A percentile compares a stretch with the other conserved stretches of the same genome.
These are phyloP conservation scores for Lathamus discolor DNA, from an alignment of 2,113 vertebrate species.

Conservation along the genomic window DNA sequence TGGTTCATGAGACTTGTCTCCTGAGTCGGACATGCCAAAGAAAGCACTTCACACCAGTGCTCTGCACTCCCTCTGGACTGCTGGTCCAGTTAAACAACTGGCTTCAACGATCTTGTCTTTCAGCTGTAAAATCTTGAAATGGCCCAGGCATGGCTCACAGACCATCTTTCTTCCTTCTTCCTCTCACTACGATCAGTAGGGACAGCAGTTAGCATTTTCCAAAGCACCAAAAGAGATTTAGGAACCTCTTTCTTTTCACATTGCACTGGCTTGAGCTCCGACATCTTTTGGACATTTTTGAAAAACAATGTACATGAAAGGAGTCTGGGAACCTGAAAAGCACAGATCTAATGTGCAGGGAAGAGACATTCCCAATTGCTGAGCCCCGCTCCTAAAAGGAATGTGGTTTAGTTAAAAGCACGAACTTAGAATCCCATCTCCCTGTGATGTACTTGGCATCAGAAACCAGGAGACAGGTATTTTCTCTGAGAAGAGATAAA, in stretches of 20 bases:
- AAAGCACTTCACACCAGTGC: neutral
- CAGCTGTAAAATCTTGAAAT: neutral
- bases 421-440: neutral
- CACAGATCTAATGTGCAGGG: neutral
- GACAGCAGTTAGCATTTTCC: neutral
- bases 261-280: neutral
- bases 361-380: neutral
- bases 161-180: neutral
- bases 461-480: neutral
- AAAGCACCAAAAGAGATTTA: neutral
- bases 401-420: neutral
- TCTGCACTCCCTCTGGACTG: neutral
- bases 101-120: neutral
- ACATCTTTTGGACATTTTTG: neutral
- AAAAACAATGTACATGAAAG: neutral
- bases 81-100: neutral
- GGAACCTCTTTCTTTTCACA: neutral
- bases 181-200: neutral
- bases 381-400: neutral
- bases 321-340: neutral
- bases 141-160: neutral
- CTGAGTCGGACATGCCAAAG: neutral
- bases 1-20: neutral
- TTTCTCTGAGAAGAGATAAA: neutral
- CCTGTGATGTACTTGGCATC: neutral